Percentiles rank a stretch among this genome's conserved stretches.
phyloP scores from a whole-genome alignment of 1,140 invertebrate genomes.

The Carposina sasakii region DNA sequence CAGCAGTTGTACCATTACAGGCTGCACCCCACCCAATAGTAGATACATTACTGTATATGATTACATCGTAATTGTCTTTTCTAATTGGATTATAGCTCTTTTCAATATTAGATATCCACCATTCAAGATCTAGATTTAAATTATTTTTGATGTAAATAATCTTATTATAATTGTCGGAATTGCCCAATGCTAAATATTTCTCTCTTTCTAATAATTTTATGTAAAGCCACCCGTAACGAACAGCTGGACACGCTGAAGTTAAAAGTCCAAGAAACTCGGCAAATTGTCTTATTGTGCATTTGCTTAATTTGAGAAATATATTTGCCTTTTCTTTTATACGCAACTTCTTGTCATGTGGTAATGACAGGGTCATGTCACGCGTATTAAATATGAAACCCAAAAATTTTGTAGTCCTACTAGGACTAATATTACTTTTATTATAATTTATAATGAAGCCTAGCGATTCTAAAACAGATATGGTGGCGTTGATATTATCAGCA shows the following conservation, averaged over 20 bases:
- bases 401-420: neutral
- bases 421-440: neutral
- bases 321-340: neutral
- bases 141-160: no score
- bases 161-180: conserved; percentile 4
- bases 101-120: no score
- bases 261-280: conserved; percentile 14
- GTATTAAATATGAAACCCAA: neutral
- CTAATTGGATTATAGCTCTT: no score
- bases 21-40: no score
- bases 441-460: neutral
- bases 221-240: conserved; percentile 11
- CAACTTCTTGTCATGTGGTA: neutral
- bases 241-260: conserved; percentile 9
- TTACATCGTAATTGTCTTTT: no score
- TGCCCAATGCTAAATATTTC: conserved; percentile 8
- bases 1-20: no score
- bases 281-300: conserved; percentile 7
- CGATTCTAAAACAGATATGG: neutral
- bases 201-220: conserved; percentile 15
- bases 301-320: neutral
- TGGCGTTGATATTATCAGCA: neutral
- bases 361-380: neutral
- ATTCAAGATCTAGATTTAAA: no score
- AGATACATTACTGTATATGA: no score